Evolutionary conservation across 1,140 invertebrate species (phyloP), one percentile per base, ranked within the genome.

Genomic region (Pogonomyrmex barbatus): DNA sequence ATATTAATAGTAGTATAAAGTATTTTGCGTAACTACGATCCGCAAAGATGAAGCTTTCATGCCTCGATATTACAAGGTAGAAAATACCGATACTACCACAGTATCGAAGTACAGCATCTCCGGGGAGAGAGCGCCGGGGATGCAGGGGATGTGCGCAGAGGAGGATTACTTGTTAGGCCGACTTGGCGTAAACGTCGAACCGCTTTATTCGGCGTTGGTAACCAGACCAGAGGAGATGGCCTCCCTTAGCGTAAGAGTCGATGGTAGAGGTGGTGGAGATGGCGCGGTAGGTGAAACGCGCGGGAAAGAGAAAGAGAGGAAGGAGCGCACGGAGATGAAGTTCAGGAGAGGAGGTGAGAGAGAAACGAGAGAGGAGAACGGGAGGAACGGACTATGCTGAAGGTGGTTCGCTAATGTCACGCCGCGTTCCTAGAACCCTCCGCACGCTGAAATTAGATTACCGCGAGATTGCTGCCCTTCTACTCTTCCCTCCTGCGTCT

Each of bases 371-470:
- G 58, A n/a, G 42, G 63, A 77, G 73, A 56, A 73, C 60, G 65
- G 76, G 84, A 88, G 56, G 58, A 86, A 89, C 47, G 70, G 81
- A 88, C 90, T 85, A 86, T 89, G 87, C 91, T 88, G 91, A 94
- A 92, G 90, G 92, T 93, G 90, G 90, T 91, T 91, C 92, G 90
- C 90, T 93, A 93, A 93, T 93, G 90, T 92, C 92, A 92, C 90
- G 90, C 89, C 92, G 91, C 92, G 91, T 93, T 94, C 93, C 90
- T 91, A 91, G 92, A 94, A 94, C 82, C 90, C 92, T 94, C 93
- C 90, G 92, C 92, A 93, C 93, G 90, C 89, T 93, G 92, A 93
- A 93, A 94, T 94, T 94, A 94, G 93, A 94, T 94, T 94, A 94
- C 91, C 89, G 90, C 91, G 91, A 93, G 92, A 94, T 93, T 94